Base-by-base conservation (phyloP, 2,888 invertebrate genomes). In the Celastrina argiolus region DNA sequence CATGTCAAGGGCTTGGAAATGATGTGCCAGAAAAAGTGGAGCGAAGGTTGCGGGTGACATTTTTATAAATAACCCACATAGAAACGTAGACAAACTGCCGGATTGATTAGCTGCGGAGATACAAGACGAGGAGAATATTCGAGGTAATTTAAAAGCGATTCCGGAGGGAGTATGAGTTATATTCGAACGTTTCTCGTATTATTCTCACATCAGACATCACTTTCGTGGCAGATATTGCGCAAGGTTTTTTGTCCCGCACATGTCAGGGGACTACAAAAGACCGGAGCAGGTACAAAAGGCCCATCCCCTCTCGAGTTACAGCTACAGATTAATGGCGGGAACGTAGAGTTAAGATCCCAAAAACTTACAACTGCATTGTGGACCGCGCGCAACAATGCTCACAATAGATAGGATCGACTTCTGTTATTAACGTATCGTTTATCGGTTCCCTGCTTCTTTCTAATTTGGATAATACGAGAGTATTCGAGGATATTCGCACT, bases 301-400 rank as follows among this genome's bases (percentile, higher is more conserved):
- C 78, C 83, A 82, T 84, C 88, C 84, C 83, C 87, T 78, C 81
- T 89, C 88, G 78, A 85, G 86, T 90, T 88, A 86, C 89, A 85
- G 78, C 78, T 83, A 85, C 85, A 88, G 86, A 89, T 88, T 88
- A 87, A 88, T 86, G 88, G 82, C 86, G 87, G 83, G 87, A 88
- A 87, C 84, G 87, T 85, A 83, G 85, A 88, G 87, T 88, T 88
- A 86, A 89, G 88, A 88, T 84, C 88, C 88, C 87, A 88, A 89
- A 88, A 88, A 89, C 88, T 90, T 88, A 90, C 90, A 90, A 90
- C 88, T 88, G 85, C 84, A 88, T 91, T 91, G 90, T 90, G 71
- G 78, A 78, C 73, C 69, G 73, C 74, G 72, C 73, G 69, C 72
- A 83, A 89, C 87, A 89, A 91, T 81, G 86, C 74, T 78, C 78